Percentiles rank a stretch among this genome's conserved stretches.
phyloP scores from a whole-genome alignment of 2,888 invertebrate genomes.

The Aproaerema taeniolella region DNA sequence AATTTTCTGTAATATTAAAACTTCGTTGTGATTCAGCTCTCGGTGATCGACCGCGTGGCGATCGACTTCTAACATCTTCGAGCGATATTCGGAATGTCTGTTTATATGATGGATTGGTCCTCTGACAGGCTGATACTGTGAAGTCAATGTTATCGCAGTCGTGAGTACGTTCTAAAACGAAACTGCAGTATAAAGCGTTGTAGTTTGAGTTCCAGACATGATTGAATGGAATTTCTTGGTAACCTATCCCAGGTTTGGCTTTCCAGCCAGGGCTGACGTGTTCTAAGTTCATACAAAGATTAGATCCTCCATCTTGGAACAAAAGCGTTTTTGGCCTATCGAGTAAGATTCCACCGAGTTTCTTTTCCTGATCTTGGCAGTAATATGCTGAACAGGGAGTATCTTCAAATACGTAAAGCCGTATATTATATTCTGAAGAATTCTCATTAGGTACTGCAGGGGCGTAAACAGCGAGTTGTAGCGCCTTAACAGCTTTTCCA shows the following conservation, averaged over 20 bases:
- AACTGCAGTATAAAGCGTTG: constrained; percentile 93
- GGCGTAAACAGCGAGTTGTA: constrained; percentile 93
- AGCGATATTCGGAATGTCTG: constrained; percentile 70
- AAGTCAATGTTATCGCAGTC: constrained; percentile 70
- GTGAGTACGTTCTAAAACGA: constrained; percentile 86
- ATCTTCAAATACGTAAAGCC: constrained; percentile 96
- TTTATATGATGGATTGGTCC: constrained; percentile 69
- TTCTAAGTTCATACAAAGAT: constrained; percentile 92
- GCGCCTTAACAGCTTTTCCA: constrained; percentile 84
- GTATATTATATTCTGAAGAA: constrained; percentile 87
- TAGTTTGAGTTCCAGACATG: constrained; percentile 94
- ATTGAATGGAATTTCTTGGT: constrained; percentile 92
- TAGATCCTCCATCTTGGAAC: constrained; percentile 93
- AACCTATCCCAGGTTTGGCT: constrained; percentile 90
- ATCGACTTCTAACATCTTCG: constrained; percentile 63
- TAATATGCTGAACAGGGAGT: constrained; percentile 96
- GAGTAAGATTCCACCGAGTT: constrained; percentile 90
- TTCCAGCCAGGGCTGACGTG: constrained; percentile 93
- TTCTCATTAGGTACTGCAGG: constrained; percentile 84
- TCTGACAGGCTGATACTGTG: constrained; percentile 63
- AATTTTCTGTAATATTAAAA: constrained; percentile 70
- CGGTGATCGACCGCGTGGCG: constrained; percentile 66
- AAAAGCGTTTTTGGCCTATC: constrained; percentile 92
- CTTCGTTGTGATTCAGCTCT: constrained; percentile 65
- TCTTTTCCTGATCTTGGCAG: constrained; percentile 84